These are phyloP conservation scores for Philaenus spumarius DNA, from an alignment of 1,140 invertebrate species.

Conservation along the genomic window DNA sequence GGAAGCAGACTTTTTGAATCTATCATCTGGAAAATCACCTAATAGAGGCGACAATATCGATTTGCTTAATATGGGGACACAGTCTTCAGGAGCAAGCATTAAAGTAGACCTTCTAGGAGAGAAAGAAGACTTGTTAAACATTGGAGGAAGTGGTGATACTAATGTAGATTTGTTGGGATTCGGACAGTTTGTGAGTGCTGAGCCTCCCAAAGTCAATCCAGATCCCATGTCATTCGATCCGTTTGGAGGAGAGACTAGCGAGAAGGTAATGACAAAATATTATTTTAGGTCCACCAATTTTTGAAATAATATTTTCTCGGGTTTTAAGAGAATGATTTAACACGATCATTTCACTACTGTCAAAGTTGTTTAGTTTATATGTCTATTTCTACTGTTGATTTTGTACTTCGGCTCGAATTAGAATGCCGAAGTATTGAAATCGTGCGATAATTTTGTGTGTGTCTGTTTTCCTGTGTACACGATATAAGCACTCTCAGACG, in stretches of 20 bases:
- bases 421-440: too few relatives aligned
- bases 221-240: slow-evolving; percentile 16
- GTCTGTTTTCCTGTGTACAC: too few relatives aligned
- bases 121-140: slow-evolving; percentile 8
- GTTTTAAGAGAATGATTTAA: too few relatives aligned
- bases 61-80: too few relatives aligned
- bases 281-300: not conserved
- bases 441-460: too few relatives aligned
- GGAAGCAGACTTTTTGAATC: slow-evolving; percentile 8
- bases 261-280: not conserved
- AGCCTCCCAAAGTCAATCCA: not conserved
- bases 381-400: too few relatives aligned
- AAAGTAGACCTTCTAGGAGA: not conserved
- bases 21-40: not conserved
- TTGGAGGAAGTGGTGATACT: not conserved
- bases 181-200: slow-evolving; percentile 9
- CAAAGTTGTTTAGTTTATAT: too few relatives aligned
- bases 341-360: too few relatives aligned
- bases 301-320: too few relatives aligned
- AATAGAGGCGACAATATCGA: not conserved
- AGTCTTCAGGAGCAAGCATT: too few relatives aligned
- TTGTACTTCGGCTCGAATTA: too few relatives aligned
- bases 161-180: slow-evolving; percentile 4
- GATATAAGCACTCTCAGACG: too few relatives aligned
- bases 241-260: not conserved